A percentile compares a stretch with the other conserved stretches of the same genome.
phyloP scores from a whole-genome alignment of 2,113 vertebrate species.

The Hipposideros armiger region DNA sequence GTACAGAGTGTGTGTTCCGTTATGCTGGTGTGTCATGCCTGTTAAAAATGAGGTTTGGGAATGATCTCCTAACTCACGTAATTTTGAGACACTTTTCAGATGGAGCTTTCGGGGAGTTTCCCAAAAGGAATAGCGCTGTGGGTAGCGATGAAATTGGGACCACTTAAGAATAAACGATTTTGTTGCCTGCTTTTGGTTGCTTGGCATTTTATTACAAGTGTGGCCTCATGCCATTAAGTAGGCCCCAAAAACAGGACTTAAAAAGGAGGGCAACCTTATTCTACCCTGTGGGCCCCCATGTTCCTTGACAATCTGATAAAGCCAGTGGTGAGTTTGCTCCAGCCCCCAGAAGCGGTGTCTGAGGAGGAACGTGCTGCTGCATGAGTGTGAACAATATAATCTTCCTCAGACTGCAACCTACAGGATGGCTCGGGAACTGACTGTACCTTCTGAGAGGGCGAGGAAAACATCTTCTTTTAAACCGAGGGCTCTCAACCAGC shows the following conservation, averaged over 20 bases:
- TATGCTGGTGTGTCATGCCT: not conserved
- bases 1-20: conserved; percentile 28
- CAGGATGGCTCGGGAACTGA: not conserved
- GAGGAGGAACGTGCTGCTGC: not conserved
- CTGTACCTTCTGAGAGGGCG: not conserved
- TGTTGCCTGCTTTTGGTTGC: not conserved
- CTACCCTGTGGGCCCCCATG: fast-evolving
- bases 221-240: not conserved
- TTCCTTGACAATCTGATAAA: not conserved
- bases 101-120: not conserved
- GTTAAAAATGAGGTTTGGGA: not conserved
- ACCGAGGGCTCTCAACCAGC: not conserved
- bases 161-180: not conserved
- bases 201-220: not conserved
- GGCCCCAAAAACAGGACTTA: not conserved
- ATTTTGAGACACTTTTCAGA: conserved; percentile 8
- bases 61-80: conserved; percentile 8
- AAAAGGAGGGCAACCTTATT: not conserved
- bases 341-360: not conserved
- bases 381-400: too few relatives aligned
- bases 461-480: not conserved
- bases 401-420: not conserved
- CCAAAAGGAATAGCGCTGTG: not conserved
- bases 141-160: not conserved
- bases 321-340: not conserved